Evolutionary conservation across 1,140 invertebrate species (phyloP), one percentile per base, ranked within the genome.

Genomic region (Brachionus plicatilis): DNA sequence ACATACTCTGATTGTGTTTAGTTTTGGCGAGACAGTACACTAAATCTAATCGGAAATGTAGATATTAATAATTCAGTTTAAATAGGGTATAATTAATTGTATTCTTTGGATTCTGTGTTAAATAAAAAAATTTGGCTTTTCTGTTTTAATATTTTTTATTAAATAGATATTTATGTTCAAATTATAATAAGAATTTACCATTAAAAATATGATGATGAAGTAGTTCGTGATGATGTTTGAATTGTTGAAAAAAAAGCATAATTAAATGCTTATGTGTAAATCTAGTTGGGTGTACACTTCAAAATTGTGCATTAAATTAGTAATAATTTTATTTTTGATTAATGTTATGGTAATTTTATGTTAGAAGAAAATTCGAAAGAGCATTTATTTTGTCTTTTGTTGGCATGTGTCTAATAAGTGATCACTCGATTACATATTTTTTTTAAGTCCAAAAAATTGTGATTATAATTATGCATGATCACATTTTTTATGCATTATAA

Each of bases 1-100:
- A 97, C 95, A 98, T 98, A 85, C 84, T 90, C n/a, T 14, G 47
- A 53, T 80, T 20, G 24, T 76, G 11, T 47, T 50, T 76, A 14
- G 6, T 27, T 29, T 8, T 9, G 3, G 11, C 43, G 17, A 76
- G 4, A 41, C 37, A 12, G 27, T 37, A 70, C 1, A 70, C 27
- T 12, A 70, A 29, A 29, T 37, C 27, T n/a, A 27, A 24, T 24
- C 1, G 4, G 12, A 37, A 37, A 7, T 37, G 5, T 6, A 7
- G 33, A 7, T 37, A 37, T 37, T 6, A 7, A 37, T 37, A 37
- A 37, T 37, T 37, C 33, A 37, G 33, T 7, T 37, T 37, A 37
- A 37, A 37, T 37, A 7, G 6, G 0, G 27, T 37, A 37, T 4
- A 7, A 37, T 37, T 4, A 7, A 37, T 37, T 37, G 33, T 37